Percentiles rank a stretch among this genome's conserved stretches.
These are phyloP conservation scores for Neoarius graeffei DNA, from an alignment of 2,113 vertebrate species.

Conservation along the genomic window DNA sequence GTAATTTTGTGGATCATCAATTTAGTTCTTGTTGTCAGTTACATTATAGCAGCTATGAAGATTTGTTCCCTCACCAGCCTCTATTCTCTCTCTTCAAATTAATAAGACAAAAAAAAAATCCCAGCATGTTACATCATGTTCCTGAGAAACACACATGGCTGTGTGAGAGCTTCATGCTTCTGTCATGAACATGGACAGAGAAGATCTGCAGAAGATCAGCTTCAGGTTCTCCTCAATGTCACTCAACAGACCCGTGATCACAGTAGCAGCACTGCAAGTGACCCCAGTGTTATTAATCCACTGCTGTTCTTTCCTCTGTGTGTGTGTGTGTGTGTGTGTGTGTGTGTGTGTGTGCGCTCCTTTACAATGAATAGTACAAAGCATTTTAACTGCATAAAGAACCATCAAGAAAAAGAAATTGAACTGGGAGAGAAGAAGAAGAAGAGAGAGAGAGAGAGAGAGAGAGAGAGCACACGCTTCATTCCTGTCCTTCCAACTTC, in stretches of 20 bases:
- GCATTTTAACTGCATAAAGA: neutral
- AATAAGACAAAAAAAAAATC: neutral
- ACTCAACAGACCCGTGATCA: neutral
- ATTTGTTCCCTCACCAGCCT: neutral
- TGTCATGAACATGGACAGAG: neutral
- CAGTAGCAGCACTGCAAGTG: neutral
- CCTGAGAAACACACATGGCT: neutral
- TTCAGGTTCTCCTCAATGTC: neutral
- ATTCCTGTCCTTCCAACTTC: slow-evolving; percentile 55
- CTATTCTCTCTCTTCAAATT: neutral
- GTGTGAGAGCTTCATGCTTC: neutral
- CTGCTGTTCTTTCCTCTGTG: neutral
- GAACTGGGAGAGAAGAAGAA: slow-evolving; percentile 12
- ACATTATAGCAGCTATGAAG: neutral
- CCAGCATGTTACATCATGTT: no score
- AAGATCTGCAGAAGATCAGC: neutral
- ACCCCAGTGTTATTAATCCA: neutral
- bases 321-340: slow-evolving; percentile 1
- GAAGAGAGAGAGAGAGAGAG: neutral
- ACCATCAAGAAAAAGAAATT: neutral
- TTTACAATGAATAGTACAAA: neutral
- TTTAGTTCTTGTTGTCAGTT: neutral
- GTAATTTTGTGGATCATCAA: neutral
- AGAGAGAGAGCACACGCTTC: slow-evolving; percentile 16
- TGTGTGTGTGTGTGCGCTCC: neutral